Percentiles rank a stretch among this genome's conserved stretches.
phyloP scores from a whole-genome alignment of 2,888 invertebrate species.

The Meghimatium bilineatum region DNA sequence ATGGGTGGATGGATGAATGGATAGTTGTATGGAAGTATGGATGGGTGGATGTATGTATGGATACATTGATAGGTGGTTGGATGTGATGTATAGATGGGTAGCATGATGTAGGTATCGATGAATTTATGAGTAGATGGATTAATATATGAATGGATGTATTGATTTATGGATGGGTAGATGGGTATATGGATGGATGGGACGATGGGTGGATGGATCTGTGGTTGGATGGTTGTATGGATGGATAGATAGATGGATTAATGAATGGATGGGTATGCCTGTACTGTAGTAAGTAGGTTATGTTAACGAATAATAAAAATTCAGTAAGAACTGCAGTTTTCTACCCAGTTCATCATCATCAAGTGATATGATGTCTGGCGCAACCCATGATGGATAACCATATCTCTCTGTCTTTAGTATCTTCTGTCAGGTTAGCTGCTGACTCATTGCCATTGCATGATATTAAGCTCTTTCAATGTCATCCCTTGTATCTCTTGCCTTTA shows the following conservation, averaged over 20 bases:
- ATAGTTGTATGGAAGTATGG: background rate
- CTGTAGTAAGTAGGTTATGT: too few species aligned
- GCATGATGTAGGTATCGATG: background rate
- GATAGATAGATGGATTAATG: background rate
- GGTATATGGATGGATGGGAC: background rate
- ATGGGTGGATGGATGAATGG: background rate
- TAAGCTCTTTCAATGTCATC: too few species aligned
- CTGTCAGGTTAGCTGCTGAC: too few species aligned
- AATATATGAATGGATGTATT: background rate
- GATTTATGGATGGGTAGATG: background rate
- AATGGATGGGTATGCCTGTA: too few species aligned
- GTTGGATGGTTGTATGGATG: background rate
- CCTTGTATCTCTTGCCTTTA: too few species aligned
- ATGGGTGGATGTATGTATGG: conserved; percentile 2
- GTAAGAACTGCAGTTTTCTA: too few species aligned
- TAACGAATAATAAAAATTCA: too few species aligned
- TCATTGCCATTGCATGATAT: too few species aligned
- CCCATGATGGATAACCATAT: too few species aligned
- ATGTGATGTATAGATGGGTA: background rate
- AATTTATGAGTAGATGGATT: background rate
- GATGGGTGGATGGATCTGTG: background rate
- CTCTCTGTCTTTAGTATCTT: too few species aligned
- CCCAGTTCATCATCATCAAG: too few species aligned
- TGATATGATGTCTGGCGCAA: too few species aligned
- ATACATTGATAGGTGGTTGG: background rate